Evolutionary conservation across 2,113 vertebrate species (phyloP), one percentile per base, ranked within the genome.

Genomic region (Colius striatus): DNA sequence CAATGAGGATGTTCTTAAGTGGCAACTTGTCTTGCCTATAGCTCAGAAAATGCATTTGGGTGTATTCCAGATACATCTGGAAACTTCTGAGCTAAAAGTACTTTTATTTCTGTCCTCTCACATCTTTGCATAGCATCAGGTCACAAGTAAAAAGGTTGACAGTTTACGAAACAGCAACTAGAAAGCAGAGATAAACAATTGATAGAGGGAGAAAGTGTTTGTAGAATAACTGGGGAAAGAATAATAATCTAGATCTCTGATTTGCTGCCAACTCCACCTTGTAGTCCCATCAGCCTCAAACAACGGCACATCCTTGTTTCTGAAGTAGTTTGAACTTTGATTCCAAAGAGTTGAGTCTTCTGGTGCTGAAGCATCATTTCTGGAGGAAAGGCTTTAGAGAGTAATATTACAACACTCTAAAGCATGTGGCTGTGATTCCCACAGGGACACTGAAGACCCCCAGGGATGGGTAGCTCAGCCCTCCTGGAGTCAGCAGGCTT

Each of bases 1-100:
- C 47, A 96, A 61, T 22, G 23, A 81, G 63, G 41, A 66, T 73
- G 58, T 81, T 94, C 92, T 94, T 83, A 54, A 94, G 65, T 0
- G 0, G 66, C 72, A 11, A 12, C 47, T 86, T 89, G 7, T 96
- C 81, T 92, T 97, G 95, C 83, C 78, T 84, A 26, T 50, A 76
- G 48, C 23, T 96, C 83, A 91, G 89, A 97, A 97, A 96, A 97
- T 87, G 76, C 19, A 53, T 96, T 74, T 85, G 72, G 87, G 79
- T 80, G 27, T 41, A 23, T 91, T 96, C 94, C 96, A 97, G 75
- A n/a, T 73, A 30, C 45, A 20, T 83, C 94, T 95, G 88, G 86
- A 97, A 97, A 96, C 36, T 58, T 76, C 60, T 86, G 70, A 43
- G 30, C 79, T 94, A 79, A 71, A 85, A 54, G 26, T 30, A 67